Percentiles rank a stretch among this genome's conserved stretches.
phyloP scores from a whole-genome alignment of 1,140 invertebrate species.

The Caenorhabditis remanei region DNA sequence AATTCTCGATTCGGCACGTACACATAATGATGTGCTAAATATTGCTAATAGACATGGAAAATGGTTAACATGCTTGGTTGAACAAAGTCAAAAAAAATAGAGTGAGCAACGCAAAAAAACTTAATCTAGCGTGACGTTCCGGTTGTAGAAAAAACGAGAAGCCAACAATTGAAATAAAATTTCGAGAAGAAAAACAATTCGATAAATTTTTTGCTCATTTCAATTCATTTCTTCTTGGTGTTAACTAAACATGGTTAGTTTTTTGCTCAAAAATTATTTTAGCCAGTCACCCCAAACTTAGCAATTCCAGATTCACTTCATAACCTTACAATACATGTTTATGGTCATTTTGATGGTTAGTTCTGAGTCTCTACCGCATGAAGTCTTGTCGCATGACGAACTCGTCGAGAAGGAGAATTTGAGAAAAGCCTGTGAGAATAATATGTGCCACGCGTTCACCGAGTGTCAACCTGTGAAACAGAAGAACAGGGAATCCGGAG shows the following conservation, averaged over 20 bases:
- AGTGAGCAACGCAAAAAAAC: neutral
- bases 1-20: conserved; percentile 19
- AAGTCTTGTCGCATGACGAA: neutral
- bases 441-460: neutral
- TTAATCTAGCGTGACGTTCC: conserved; percentile 35
- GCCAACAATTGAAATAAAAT: neutral
- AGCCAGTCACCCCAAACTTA: too few relatives aligned
- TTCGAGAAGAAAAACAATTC: neutral
- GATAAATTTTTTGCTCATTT: neutral
- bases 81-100: conserved; percentile 7
- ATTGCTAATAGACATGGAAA: neutral
- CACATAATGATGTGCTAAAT: neutral
- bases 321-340: neutral
- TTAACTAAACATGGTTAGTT: too few relatives aligned
- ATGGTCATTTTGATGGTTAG: neutral
- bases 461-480: neutral
- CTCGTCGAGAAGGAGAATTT: neutral
- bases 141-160: neutral
- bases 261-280: neutral
- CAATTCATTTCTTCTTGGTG: neutral
- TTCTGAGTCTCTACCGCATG: neutral
- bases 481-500: neutral
- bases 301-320: neutral
- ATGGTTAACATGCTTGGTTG: neutral
- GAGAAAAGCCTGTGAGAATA: neutral